phyloP scores from a whole-genome alignment of 2,888 invertebrate genomes.

The Melanostoma mellinum region DNA sequence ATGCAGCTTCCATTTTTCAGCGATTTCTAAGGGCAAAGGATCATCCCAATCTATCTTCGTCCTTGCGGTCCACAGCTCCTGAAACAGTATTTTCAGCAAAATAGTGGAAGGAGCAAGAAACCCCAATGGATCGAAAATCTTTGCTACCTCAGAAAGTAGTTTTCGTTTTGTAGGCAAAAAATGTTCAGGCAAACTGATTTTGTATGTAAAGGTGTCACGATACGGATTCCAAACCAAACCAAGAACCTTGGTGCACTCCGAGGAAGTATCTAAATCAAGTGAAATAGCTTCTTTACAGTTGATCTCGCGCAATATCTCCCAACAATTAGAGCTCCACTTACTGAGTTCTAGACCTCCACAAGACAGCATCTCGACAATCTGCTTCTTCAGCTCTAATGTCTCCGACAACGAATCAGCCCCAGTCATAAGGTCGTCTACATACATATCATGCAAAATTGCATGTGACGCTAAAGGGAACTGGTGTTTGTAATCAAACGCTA shows the following conservation, averaged over 20 bases:
- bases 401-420: constrained; percentile 50
- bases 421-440: constrained; percentile 64
- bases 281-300: constrained; percentile 1
- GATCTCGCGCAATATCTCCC: background rate
- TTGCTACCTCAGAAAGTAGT: constrained; percentile 21
- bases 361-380: constrained; percentile 26
- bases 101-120: constrained; percentile 40
- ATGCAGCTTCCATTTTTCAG: constrained; percentile 22
- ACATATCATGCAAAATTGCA: constrained; percentile 41
- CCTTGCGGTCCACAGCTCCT: constrained; percentile 33
- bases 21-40: constrained; percentile 13
- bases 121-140: constrained; percentile 27
- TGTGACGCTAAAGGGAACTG: constrained; percentile 44
- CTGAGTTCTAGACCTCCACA: constrained; percentile 12
- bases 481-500: constrained; percentile 41
- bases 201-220: constrained; percentile 9
- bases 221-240: constrained; percentile 28
- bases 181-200: constrained; percentile 3
- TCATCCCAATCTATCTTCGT: constrained; percentile 39
- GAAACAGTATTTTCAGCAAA: constrained; percentile 36
- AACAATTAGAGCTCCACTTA: constrained; percentile 38
- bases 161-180: background rate
- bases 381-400: constrained; percentile 11
- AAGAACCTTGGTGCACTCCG: too few species aligned
- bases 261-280: constrained; percentile 1